Evolutionary conservation across 53 echinoderm and acorn worm species (phyloP).

Genomic region (Temnopleurus reevesii): DNA sequence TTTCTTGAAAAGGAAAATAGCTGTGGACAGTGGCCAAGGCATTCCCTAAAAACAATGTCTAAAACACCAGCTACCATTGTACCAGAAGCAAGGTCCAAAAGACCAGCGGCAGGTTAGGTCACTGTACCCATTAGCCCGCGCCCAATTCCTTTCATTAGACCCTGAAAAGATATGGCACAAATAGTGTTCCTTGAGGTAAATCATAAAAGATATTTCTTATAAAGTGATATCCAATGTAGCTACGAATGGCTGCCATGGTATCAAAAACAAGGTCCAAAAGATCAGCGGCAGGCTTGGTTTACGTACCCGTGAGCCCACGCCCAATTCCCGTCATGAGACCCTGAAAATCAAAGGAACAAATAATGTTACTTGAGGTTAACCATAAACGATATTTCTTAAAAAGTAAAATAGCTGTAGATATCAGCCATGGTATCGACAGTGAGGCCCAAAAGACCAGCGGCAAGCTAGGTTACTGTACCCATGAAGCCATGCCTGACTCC

Average conservation of each 20-base stretch:
- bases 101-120: conserved; percentile 93
- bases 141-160: conserved; percentile 87
- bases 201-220: not conserved
- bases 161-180: conserved; percentile 57
- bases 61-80: conserved; percentile 89
- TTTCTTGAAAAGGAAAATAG: too few relatives aligned
- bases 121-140: conserved; percentile 93
- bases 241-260: too few relatives aligned
- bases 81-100: conserved; percentile 93
- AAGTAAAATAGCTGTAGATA: conserved; percentile 75
- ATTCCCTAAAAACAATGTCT: too few relatives aligned
- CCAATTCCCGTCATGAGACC: too few relatives aligned
- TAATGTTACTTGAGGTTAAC: too few relatives aligned
- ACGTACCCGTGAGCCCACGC: too few relatives aligned
- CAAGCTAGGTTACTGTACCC: conserved; percentile 96
- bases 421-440: conserved; percentile 90
- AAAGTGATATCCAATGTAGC: not conserved
- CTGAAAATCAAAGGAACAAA: too few relatives aligned
- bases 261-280: too few relatives aligned
- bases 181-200: not conserved
- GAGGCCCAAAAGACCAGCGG: conserved; percentile 89
- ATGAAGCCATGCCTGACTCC: conserved; percentile 89
- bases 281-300: too few relatives aligned
- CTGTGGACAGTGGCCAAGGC: too few relatives aligned
- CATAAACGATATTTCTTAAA: too few relatives aligned